Conservation (phyloP, 2,888 invertebrate species). For the Yponomeuta evonymella region DNA sequence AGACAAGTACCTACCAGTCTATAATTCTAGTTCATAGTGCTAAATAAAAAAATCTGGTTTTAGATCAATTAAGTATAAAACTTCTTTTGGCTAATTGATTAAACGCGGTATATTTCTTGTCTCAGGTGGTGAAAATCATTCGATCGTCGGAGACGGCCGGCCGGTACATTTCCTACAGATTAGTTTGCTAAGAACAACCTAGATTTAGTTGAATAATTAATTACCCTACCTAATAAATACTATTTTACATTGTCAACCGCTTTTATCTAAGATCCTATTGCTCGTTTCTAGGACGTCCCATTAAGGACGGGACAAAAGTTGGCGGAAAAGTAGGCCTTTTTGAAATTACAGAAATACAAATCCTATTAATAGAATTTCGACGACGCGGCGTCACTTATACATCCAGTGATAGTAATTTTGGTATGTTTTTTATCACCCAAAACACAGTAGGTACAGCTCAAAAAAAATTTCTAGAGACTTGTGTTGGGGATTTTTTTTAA, state of each 20-base stretch:
- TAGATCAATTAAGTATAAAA: neutral
- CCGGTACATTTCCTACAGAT: slow-evolving; percentile 97
- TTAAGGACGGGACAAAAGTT: too few species aligned
- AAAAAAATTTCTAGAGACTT: too few species aligned
- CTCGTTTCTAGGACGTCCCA: too few species aligned
- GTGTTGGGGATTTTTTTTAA: too few species aligned
- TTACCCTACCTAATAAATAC: slow-evolving; percentile 14
- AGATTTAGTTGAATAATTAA: slow-evolving; percentile 13
- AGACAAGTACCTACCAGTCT: neutral
- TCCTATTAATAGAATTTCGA: too few species aligned
- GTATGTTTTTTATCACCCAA: too few species aligned
- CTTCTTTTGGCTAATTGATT: neutral
- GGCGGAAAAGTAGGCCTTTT: too few species aligned
- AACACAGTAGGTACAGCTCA: too few species aligned
- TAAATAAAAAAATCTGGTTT: neutral
- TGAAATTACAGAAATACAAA: too few species aligned
- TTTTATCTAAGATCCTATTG: neutral
- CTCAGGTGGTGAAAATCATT: slow-evolving; percentile 97
- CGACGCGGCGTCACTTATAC: too few species aligned
- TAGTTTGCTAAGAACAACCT: slow-evolving; percentile 80
- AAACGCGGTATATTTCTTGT: slow-evolving; percentile 29
- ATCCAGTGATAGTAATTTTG: too few species aligned
- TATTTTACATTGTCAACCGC: slow-evolving; percentile 8
- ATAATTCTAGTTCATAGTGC: neutral
- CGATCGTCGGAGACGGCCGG: slow-evolving; percentile 98